Conservation (phyloP, 2,888 invertebrate genomes). For the Ecliptopera silaceata region DNA sequence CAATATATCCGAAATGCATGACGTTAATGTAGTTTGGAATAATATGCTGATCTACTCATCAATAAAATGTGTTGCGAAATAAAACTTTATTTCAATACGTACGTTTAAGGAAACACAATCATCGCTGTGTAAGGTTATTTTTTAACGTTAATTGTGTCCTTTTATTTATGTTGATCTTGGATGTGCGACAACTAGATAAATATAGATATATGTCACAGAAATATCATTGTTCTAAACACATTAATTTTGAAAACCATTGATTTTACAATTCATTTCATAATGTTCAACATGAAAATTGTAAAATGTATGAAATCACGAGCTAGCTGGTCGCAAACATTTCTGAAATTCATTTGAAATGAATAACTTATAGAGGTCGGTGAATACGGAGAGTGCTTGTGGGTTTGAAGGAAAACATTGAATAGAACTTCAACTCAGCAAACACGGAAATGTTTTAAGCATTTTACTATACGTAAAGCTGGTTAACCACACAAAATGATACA, state of each 20-base stretch:
- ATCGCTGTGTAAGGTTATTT: no score
- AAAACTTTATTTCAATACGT: no score
- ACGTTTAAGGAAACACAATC: no score
- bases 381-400: constrained; percentile 8
- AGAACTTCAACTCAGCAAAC: constrained; percentile 9
- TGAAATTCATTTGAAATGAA: constrained; percentile 26
- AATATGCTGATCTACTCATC: neutral
- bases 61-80: no score
- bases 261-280: constrained; percentile 2
- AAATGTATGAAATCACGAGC: constrained; percentile 17
- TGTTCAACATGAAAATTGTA: neutral
- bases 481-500: no score
- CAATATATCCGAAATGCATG: constrained; percentile 3
- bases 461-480: neutral
- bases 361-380: constrained; percentile 21
- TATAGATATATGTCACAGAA: no score
- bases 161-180: no score
- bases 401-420: constrained; percentile 11
- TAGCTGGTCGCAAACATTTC: constrained; percentile 16
- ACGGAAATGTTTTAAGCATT: constrained; percentile 13
- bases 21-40: neutral
- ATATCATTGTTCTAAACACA: no score
- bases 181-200: no score
- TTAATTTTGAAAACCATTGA: no score
- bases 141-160: no score